Conservation (phyloP, 1,140 invertebrate genomes). For the Leptinotarsa texana region DNA sequence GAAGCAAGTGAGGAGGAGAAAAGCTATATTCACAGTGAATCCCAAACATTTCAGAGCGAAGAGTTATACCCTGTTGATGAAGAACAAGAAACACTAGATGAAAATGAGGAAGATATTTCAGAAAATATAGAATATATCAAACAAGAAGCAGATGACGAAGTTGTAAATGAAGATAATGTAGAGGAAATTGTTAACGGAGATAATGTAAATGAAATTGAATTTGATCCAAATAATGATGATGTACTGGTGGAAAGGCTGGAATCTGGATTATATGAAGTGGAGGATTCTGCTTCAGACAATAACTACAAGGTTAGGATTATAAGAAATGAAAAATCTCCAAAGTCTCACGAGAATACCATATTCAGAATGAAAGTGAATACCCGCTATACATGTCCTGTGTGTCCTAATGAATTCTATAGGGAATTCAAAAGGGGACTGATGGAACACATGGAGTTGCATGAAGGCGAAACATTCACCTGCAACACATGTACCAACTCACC, state of each 20-base stretch:
- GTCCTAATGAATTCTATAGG: not conserved
- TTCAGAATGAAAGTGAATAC: conserved; percentile 13
- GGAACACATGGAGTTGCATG: conserved; percentile 12
- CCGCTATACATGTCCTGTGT: conserved; percentile 8
- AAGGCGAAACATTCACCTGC: not conserved
- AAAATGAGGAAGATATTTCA: not conserved
- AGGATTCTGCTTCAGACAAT: not conserved
- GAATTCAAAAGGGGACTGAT: not conserved
- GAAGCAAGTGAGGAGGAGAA: not conserved
- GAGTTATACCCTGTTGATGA: no score
- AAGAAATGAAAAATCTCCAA: not conserved
- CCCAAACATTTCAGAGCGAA: no score
- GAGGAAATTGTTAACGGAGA: not conserved
- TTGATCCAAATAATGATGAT: not conserved
- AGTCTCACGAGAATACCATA: not conserved
- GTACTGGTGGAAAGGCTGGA: not conserved
- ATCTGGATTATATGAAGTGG: conserved; percentile 1
- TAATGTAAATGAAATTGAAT: not conserved
- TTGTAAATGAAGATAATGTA: not conserved
- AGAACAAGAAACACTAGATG: not conserved
- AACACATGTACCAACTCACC: not conserved
- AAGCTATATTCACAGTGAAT: no score
- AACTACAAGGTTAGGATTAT: not conserved
- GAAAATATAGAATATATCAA: not conserved
- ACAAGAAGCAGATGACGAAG: not conserved